Evolutionary conservation across 2,113 vertebrate species (phyloP).

Genomic region (Myocastor coypus): DNA sequence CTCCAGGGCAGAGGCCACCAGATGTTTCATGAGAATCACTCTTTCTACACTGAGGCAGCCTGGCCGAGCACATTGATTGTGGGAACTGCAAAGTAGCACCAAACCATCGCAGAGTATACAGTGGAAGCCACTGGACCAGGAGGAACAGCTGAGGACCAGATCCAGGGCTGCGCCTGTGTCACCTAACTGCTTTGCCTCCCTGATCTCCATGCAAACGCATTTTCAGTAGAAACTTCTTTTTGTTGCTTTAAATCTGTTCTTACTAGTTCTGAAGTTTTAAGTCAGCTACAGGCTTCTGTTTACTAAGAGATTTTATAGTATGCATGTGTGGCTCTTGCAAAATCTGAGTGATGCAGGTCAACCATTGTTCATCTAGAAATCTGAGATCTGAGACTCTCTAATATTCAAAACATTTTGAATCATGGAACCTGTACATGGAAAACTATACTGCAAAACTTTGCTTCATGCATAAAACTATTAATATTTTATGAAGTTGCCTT

Average conservation of each 20-base stretch:
- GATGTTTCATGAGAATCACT: not conserved
- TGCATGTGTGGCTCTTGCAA: not conserved
- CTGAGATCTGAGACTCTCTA: not conserved
- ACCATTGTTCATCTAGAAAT: not conserved
- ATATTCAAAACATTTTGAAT: not conserved
- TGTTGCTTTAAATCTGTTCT: conserved; percentile 27
- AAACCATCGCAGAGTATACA: accelerated
- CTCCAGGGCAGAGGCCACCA: not conserved
- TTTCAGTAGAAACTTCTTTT: not conserved
- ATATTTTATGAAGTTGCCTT: not conserved
- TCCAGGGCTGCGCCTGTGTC: accelerated
- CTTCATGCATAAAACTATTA: not conserved
- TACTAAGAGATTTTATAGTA: not conserved
- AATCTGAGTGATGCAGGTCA: not conserved
- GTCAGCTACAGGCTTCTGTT: not conserved
- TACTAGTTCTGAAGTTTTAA: conserved; percentile 44
- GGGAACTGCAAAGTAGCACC: not conserved
- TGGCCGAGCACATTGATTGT: not conserved
- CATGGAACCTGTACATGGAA: not conserved
- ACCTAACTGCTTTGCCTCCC: accelerated
- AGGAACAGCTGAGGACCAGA: not conserved
- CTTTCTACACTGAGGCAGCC: conserved; percentile 17
- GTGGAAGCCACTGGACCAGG: accelerated
- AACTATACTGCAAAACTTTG: not conserved
- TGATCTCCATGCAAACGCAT: not conserved